Evolutionary conservation across 2,888 invertebrate genomes (phyloP).

Genomic region (Xylophagus ater): DNA sequence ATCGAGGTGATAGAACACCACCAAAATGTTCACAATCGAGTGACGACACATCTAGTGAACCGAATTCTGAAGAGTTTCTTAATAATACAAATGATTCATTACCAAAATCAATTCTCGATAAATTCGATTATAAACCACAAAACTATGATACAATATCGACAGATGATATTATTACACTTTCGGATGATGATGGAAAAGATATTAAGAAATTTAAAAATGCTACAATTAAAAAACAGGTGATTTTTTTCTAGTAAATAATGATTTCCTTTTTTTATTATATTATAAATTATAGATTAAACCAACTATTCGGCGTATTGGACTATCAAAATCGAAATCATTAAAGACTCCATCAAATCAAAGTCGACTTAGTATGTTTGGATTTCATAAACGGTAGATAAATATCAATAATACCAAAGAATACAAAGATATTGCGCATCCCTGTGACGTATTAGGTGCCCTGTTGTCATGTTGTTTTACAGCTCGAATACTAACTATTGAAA

Average conservation of each 20-base stretch:
- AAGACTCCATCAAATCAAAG: constrained; percentile 43
- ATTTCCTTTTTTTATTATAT: not conserved
- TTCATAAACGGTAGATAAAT: constrained; percentile 47
- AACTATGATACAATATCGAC: too few relatives aligned
- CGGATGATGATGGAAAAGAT: constrained; percentile 7
- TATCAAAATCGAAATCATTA: constrained; percentile 32
- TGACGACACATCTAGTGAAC: not conserved
- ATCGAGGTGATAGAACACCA: constrained; percentile 10
- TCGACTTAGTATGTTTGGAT: constrained; percentile 54
- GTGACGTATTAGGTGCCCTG: too few relatives aligned
- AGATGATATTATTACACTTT: constrained; percentile 4
- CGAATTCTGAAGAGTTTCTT: not conserved
- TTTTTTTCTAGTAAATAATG: not conserved
- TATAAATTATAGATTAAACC: constrained; percentile 3
- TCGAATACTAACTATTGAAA: too few relatives aligned
- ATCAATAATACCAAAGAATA: too few relatives aligned
- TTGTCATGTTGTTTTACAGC: too few relatives aligned
- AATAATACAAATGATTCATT: not conserved
- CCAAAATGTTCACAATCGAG: too few relatives aligned
- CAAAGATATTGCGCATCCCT: too few relatives aligned
- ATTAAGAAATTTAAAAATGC: not conserved
- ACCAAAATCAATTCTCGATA: constrained; percentile 1
- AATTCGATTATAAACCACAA: too few relatives aligned
- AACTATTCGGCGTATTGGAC: constrained; percentile 6
- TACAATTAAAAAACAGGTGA: not conserved